Base-by-base conservation (phyloP, 2,113 vertebrate species). In the Dasyurus viverrinus region DNA sequence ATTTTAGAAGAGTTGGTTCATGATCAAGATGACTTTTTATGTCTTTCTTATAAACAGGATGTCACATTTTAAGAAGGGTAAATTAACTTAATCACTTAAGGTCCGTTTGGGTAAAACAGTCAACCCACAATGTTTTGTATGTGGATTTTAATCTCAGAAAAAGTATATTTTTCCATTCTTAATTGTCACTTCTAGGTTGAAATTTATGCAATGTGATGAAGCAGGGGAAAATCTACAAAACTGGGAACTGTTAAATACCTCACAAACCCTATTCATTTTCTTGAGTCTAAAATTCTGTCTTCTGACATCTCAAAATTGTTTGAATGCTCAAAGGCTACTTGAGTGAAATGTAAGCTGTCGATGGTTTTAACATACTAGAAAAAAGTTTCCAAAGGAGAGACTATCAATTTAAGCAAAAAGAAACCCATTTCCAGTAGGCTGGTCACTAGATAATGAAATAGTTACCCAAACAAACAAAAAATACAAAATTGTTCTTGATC, bases 41-140 rank as follows among this genome's bases (percentile, higher is more conserved):
- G 68, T 89, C 89, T 92, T 92, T 93, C 91, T 97, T 93, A 93
- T 96, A 98, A 97, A 97, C 93, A 97, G 95, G 95, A 97, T 97
- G 95, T 95, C 94, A 95, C 95, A 94, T 92, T 96, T 93, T 95
- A 89, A 92, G 95, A 96, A 95, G 50, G 94, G 90, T 91, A 93
- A 97, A 97, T 94, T 92, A 92, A 48, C 50, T 96, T 93, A 90
- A 96, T 97, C 95, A 95, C 92, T 60, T n/a, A 94, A 95, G 92
- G 92, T 90, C 92, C 95, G 68, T 96, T 95, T 96, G 95, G 94
- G 90, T 91, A 95, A 96, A 97, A 95, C 52, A 53, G 93, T 93
- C 92, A 93, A 91, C 93, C 91, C 89, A 94, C 92, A 95, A 55
- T 90, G 46, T 93, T 94, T 95, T 91, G 92, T 42, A n/a, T 84